These are phyloP conservation scores for Nasonia longicornis DNA, from an alignment of 1,140 invertebrate species.

Conservation along the genomic window DNA sequence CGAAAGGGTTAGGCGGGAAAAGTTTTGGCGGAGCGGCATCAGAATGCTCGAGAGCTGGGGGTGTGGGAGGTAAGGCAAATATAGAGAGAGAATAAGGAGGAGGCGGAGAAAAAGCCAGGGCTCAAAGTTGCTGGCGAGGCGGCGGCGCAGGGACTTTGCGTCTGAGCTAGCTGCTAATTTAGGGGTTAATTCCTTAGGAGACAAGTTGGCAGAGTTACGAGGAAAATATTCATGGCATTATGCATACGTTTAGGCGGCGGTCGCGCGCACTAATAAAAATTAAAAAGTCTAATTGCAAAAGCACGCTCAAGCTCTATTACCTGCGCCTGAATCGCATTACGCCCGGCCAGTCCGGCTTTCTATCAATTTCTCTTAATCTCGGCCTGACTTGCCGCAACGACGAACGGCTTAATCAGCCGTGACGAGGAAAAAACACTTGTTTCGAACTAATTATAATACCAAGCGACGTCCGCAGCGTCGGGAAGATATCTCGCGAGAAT, in stretches of 20 bases:
- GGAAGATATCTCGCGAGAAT: no score
- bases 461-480: background rate
- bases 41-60: constrained; percentile 8
- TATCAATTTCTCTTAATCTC: constrained; percentile 57
- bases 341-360: constrained; percentile 47
- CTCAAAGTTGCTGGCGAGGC: constrained; percentile 63
- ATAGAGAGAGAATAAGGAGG: background rate
- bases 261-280: constrained; percentile 68
- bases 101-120: constrained; percentile 48
- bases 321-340: constrained; percentile 33
- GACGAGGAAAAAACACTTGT: background rate
- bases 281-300: constrained; percentile 71
- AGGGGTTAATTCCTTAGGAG: constrained; percentile 71
- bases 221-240: constrained; percentile 71
- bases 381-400: constrained; percentile 42
- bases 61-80: constrained; percentile 39
- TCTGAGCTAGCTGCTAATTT: constrained; percentile 70
- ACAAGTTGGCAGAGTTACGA: constrained; percentile 71
- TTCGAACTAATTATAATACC: background rate
- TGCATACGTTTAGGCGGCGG: constrained; percentile 67
- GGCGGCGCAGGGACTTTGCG: constrained; percentile 66
- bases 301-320: constrained; percentile 46
- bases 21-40: constrained; percentile 51
- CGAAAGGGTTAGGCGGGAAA: constrained; percentile 56
- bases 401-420: background rate